These are phyloP conservation scores for Dinothrombium tinctorium DNA, from an alignment of 1,140 invertebrate species.

Conservation along the genomic window DNA sequence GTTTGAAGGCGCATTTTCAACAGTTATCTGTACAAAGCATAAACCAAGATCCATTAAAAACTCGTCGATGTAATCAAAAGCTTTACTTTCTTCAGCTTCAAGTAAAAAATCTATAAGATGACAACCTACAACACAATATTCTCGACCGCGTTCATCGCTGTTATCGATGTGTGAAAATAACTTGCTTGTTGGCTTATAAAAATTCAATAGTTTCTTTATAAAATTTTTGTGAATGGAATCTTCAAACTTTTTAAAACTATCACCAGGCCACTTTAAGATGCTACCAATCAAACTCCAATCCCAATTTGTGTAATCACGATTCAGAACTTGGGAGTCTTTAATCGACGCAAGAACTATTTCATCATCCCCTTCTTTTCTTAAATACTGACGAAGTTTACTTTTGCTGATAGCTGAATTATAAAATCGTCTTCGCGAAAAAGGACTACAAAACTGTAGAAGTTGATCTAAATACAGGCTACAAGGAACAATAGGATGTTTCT, in stretches of 20 bases:
- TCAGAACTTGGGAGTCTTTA: slow-evolving; percentile 44
- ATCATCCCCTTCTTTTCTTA: slow-evolving; percentile 19
- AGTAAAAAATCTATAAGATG: slow-evolving; percentile 51
- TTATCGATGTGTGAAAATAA: slow-evolving; percentile 45
- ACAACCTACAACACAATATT: slow-evolving; percentile 42
- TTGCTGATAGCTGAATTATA: not conserved
- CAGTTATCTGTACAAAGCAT: slow-evolving; percentile 40
- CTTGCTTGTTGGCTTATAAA: slow-evolving; percentile 61
- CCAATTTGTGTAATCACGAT: slow-evolving; percentile 45
- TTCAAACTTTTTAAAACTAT: slow-evolving; percentile 30
- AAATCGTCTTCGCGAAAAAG: not conserved
- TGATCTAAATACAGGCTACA: slow-evolving; percentile 60
- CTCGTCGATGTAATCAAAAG: slow-evolving; percentile 37
- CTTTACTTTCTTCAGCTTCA: slow-evolving; percentile 28
- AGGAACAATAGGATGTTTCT: slow-evolving; percentile 46
- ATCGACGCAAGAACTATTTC: slow-evolving; percentile 33
- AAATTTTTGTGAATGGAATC: slow-evolving; percentile 54
- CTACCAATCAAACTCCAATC: slow-evolving; percentile 57
- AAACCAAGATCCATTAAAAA: slow-evolving; percentile 50
- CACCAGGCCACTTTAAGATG: slow-evolving; percentile 37
- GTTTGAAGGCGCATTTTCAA: slow-evolving; percentile 48
- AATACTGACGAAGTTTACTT: too few species aligned
- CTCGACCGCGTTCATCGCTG: slow-evolving; percentile 29
- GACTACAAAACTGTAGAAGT: slow-evolving; percentile 28
- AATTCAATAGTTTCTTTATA: slow-evolving; percentile 51